A percentile compares a stretch with the other conserved stretches of the same genome.
These are phyloP conservation scores for Escarpia spicata DNA, from an alignment of 2,888 invertebrate species.

Conservation along the genomic window DNA sequence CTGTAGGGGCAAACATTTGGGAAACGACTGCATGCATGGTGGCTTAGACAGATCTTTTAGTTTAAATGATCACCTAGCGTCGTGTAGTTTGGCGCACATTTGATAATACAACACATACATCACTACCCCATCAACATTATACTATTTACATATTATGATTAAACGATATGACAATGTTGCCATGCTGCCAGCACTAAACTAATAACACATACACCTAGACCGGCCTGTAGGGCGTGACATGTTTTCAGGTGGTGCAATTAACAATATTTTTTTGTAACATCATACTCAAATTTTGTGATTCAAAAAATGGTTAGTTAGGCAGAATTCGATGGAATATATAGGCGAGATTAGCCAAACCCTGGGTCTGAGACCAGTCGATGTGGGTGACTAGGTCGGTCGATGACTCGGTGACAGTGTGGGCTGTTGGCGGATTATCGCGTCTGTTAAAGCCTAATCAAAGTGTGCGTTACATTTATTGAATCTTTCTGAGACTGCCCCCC, in stretches of 20 bases:
- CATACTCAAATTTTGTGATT: not conserved
- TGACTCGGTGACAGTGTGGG: not conserved
- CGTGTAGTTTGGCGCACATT: too few relatives aligned
- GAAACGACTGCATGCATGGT: not conserved
- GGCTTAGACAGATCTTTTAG: too few relatives aligned
- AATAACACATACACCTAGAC: too few relatives aligned
- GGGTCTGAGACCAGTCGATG: not conserved
- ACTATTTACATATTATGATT: too few relatives aligned
- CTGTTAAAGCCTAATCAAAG: not conserved
- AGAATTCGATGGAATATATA: not conserved
- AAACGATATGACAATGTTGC: too few relatives aligned
- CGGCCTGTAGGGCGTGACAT: not conserved
- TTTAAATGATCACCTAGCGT: too few relatives aligned
- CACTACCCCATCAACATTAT: too few relatives aligned
- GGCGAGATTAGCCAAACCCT: not conserved
- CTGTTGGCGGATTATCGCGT: not conserved
- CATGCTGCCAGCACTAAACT: too few relatives aligned
- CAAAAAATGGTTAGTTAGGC: not conserved
- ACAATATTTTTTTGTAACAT: not conserved
- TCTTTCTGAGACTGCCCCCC: not conserved
- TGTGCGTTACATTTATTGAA: not conserved
- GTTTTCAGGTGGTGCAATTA: not conserved
- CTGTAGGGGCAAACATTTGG: not conserved
- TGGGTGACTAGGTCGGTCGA: not conserved
- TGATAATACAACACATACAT: too few relatives aligned